Base-by-base conservation (phyloP, 2,113 vertebrate genomes). In the Amblyornis subalaris region DNA sequence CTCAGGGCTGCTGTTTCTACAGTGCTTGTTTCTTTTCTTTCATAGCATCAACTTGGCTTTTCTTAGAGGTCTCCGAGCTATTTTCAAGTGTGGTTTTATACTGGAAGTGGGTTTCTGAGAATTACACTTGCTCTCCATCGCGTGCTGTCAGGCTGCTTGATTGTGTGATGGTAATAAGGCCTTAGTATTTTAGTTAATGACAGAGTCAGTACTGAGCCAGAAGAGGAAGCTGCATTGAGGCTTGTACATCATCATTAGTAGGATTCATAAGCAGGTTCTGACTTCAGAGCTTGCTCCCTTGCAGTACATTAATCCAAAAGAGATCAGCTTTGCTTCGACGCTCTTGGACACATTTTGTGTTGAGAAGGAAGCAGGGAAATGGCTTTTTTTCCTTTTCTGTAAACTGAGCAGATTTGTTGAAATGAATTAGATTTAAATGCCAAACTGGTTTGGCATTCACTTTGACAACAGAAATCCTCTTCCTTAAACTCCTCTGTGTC, bases 181-280 rank as follows among this genome's bases (percentile, higher is more conserved):
- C 50, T 48, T 94, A 62, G 55, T 90, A 84, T 87, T 94, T 78
- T 25, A 36, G 48, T 81, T 95, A 87, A 92, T 85, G 92, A 61
- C 42, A 45, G 73, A 78, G 80, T 92, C 70, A 53, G 10, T 81
- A 35, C 18, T 31, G 53, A 55, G 48, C 86, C 4, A 4, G 72
- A 71, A 84, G 73, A 69, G 28, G 4, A 18, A 95, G 53, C 57
- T 87, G 53, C 57, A 12, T 44, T 89, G 62, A 33, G 73, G 29
- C n/a, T 90, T 67, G 29, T 31, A 53, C 2, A 14, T 93, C 73
- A 65, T 64, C 10, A 0, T 67, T 36, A 45, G 9, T 29, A 65
- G 61, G 65, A 71, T 81, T 53, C 51, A 69, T 84, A 38, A 78
- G 76, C 33, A 42, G 58, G 16, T 85, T 92, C 47, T 90, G 73